phyloP scores from a whole-genome alignment of 2,888 invertebrate genomes.

The Herminia tarsipennalis region DNA sequence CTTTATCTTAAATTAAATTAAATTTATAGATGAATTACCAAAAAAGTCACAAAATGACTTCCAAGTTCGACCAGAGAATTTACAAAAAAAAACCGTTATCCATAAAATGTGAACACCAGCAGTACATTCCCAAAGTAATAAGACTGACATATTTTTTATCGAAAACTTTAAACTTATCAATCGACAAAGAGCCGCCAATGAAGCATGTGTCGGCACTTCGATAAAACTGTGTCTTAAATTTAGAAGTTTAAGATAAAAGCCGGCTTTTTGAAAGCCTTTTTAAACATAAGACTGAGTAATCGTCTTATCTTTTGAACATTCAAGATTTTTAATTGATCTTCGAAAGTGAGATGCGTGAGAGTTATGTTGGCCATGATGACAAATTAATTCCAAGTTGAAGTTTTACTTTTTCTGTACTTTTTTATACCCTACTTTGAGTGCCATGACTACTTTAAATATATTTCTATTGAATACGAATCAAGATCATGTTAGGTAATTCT shows the following conservation, averaged over 20 bases:
- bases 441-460: too few relatives aligned
- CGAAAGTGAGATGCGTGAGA: conserved; percentile 1
- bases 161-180: conserved; percentile 44
- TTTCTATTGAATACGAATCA: too few relatives aligned
- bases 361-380: conserved; percentile 8
- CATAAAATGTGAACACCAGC: conserved; percentile 25
- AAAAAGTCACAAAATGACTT: too few relatives aligned
- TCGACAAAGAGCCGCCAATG: conserved; percentile 61
- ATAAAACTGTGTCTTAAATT: conserved; percentile 63
- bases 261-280: conserved; percentile 31
- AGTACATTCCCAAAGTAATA: conserved; percentile 33
- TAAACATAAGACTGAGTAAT: conserved; percentile 46
- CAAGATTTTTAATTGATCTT: conserved; percentile 49
- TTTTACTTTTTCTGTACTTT: conserved; percentile 6
- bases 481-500: too few relatives aligned
- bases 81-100: conserved; percentile 23
- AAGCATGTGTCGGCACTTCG: conserved; percentile 63
- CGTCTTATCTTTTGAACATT: conserved; percentile 41
- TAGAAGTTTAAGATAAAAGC: conserved; percentile 41
- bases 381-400: background rate
- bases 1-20: too few relatives aligned
- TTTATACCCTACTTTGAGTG: too few relatives aligned
- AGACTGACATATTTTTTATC: conserved; percentile 42
- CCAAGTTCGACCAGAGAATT: too few relatives aligned
- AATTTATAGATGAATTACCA: too few relatives aligned